Conservation (phyloP, 2,113 vertebrate genomes). For the Antechinus flavipes region DNA sequence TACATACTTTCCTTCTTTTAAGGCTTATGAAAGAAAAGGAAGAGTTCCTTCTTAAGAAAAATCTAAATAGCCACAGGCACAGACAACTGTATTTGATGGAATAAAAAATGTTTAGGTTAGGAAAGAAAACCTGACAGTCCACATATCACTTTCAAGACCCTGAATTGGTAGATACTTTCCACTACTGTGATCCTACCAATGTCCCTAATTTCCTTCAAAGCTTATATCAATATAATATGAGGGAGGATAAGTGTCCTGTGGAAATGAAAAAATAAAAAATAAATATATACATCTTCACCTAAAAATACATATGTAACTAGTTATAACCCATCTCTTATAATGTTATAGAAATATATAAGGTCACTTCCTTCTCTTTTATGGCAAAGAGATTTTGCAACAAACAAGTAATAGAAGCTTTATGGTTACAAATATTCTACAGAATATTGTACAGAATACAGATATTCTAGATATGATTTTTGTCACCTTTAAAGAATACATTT, state of each 20-base stretch:
- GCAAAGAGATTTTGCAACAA: background rate
- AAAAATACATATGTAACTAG: background rate
- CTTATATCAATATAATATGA: background rate
- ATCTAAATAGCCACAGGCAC: no score
- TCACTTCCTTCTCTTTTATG: background rate
- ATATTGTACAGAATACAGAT: no score
- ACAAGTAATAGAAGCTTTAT: background rate
- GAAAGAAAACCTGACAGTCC: no score
- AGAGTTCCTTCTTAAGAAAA: no score
- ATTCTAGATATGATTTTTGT: background rate
- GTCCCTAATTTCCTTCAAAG: no score
- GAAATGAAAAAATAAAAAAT: background rate
- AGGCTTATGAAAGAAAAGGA: no score
- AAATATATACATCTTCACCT: background rate
- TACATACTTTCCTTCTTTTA: no score
- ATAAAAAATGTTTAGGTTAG: no score
- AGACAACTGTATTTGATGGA: no score
- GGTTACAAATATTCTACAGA: background rate
- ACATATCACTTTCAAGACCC: no score
- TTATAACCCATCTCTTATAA: background rate
- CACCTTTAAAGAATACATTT: background rate
- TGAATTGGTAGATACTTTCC: no score
- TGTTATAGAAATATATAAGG: background rate
- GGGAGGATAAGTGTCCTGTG: background rate
- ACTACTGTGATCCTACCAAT: no score